Base-by-base conservation (phyloP, 35 echinoderm and acorn worm genomes). In the Diadema setosum region DNA sequence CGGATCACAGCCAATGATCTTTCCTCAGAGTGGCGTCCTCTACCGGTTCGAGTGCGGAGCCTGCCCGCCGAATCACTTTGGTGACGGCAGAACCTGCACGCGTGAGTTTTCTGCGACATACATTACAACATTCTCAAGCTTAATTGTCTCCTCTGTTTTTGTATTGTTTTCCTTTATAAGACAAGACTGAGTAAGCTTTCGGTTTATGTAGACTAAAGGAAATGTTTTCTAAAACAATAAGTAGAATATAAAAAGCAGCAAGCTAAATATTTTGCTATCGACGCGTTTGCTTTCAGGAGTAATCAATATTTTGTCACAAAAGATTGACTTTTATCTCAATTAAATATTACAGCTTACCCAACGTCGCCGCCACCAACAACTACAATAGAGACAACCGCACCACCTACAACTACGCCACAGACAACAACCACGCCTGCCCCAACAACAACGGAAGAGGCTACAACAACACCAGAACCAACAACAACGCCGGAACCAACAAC, bases 401-500 rank as follows among this genome's bases (percentile, higher is more conserved):
- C 7, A 1, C 85, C 61, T 46, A 70, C 43, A 1, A 87, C 64
- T 32, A 42, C 64, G 31, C 60, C 39, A 9, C 5, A 45, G 55
- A 42, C 39, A 29, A 87, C 85, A 4, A 87, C 60, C 1, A 46
- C 85, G 34, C 41, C 85, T 1, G 33, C 40, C 12, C 40, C 60
- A 17, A 87, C 64, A 23, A 87, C 85, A 0, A 87, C 65, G 23
- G 63, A 42, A 39, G 24, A 49, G 29, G 41, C 85, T 3, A 87
- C 85, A 18, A 87, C 85, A 25, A 70, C 34, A 44, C 42, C 85
- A 39, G 58, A 39, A 2, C 31, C 60, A 25, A 43, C 61, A 9
- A 70, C 85, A 2, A 87, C 65, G 48, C 24, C 85, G 36, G 29
- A 27, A 31, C 82, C 82, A 0, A 45, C 83, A n/a, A 91, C 90